These are phyloP conservation scores for Odontomyia ornata DNA, from an alignment of 2,888 invertebrate species.

Conservation along the genomic window DNA sequence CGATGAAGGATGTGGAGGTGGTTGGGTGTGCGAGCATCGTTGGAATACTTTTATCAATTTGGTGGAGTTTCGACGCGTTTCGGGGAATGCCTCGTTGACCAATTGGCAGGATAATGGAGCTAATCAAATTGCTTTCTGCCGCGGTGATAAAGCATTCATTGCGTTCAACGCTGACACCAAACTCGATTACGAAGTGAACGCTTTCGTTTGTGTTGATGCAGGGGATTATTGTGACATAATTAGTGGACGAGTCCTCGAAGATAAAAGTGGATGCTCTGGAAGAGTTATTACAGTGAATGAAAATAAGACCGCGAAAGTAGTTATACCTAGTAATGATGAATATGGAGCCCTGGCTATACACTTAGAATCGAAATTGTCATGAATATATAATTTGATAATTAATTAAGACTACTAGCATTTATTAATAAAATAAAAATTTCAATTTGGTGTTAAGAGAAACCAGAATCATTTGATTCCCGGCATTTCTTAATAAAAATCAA, in stretches of 20 bases:
- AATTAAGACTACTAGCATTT: not conserved
- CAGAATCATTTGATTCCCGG: too few species aligned
- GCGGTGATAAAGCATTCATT: constrained; percentile 75
- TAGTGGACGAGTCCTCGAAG: constrained; percentile 60
- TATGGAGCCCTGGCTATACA: constrained; percentile 76
- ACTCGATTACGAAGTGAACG: constrained; percentile 28
- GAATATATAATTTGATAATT: not conserved
- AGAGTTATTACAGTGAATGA: constrained; percentile 69
- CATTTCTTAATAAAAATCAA: too few species aligned
- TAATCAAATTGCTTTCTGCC: constrained; percentile 82
- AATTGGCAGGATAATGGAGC: constrained; percentile 80
- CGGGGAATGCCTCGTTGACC: constrained; percentile 66
- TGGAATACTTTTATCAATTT: constrained; percentile 80
- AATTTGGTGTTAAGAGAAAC: too few species aligned
- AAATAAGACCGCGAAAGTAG: constrained; percentile 68
- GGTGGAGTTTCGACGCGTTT: constrained; percentile 76
- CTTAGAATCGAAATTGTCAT: constrained; percentile 64
- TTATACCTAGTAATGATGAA: constrained; percentile 66
- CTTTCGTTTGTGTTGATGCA: constrained; percentile 58
- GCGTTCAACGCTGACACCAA: constrained; percentile 72
- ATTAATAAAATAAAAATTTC: too few species aligned
- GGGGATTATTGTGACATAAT: constrained; percentile 68
- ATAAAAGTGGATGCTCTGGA: constrained; percentile 69
- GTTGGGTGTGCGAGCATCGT: constrained; percentile 82
- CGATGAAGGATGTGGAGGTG: constrained; percentile 76